Evolutionary conservation across 2,113 vertebrate genomes (phyloP).

Genomic region (Excalfactoria chinensis): DNA sequence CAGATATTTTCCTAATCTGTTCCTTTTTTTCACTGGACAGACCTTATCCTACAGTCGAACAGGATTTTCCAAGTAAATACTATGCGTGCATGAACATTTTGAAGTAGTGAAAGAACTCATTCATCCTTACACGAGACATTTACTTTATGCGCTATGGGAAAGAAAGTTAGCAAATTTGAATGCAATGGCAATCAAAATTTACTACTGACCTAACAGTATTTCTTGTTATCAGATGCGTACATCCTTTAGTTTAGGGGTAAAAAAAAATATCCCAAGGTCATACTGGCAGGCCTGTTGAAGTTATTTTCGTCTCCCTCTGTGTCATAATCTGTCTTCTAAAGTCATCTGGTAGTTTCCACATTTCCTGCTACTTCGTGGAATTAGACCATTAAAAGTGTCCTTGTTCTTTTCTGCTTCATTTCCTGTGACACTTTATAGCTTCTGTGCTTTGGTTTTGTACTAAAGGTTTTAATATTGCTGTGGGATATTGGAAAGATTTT

Average conservation of each 20-base stretch:
- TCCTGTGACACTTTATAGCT: constrained; percentile 18
- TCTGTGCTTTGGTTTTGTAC: constrained; percentile 9
- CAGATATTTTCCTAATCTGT: not conserved
- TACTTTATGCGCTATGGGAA: not conserved
- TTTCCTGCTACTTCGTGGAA: constrained; percentile 16
- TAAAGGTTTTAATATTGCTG: constrained; percentile 10
- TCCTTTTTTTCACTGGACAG: not conserved
- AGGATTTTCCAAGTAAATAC: not conserved
- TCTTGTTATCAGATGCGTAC: not conserved
- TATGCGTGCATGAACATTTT: not conserved
- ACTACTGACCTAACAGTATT: not conserved
- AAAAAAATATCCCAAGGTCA: not conserved
- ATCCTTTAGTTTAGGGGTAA: not conserved
- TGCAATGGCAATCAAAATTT: not conserved
- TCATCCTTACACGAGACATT: not conserved
- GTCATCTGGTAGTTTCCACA: not conserved
- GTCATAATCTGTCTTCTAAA: constrained; percentile 16
- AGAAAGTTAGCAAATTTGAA: not conserved
- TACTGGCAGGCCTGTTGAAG: not conserved
- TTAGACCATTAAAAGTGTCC: not conserved
- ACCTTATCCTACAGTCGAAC: not conserved
- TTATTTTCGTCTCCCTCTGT: not conserved
- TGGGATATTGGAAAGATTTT: not conserved
- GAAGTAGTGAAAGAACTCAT: not conserved
- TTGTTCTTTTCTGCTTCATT: constrained; percentile 41